Conservation (phyloP, 2,888 invertebrate genomes). For the Ischnus inquisitorius region DNA sequence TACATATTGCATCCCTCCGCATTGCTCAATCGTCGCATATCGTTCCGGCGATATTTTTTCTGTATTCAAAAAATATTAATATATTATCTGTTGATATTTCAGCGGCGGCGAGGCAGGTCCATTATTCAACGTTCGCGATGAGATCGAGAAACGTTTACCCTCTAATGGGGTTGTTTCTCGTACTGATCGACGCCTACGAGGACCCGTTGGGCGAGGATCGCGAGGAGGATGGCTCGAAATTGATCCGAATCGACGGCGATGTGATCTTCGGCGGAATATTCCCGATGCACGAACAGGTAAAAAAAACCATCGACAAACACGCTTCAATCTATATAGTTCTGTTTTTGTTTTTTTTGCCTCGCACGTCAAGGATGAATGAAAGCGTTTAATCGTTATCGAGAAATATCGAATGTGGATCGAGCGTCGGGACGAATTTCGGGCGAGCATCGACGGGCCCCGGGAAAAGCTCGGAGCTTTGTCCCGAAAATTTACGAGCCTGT, state of each 20-base stretch:
- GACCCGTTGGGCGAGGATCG: constrained; percentile 78
- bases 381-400: constrained; percentile 36
- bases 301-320: not conserved
- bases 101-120: constrained; percentile 48
- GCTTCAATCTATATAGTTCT: not conserved
- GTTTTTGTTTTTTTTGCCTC: not conserved
- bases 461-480: constrained; percentile 39
- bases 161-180: constrained; percentile 63
- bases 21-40: not conserved
- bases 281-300: constrained; percentile 89
- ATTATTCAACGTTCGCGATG: constrained; percentile 54
- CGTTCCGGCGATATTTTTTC: not conserved
- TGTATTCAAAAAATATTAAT: too few relatives aligned
- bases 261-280: constrained; percentile 90
- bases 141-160: constrained; percentile 62
- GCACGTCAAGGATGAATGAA: not conserved
- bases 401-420: constrained; percentile 24
- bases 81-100: constrained; percentile 32
- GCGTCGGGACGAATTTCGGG: constrained; percentile 31
- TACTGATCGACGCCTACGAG: constrained; percentile 75
- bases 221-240: constrained; percentile 85
- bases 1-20: too few relatives aligned
- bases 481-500: constrained; percentile 67
- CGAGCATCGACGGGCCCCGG: constrained; percentile 37
- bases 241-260: constrained; percentile 87